Percentiles rank a stretch among this genome's conserved stretches.
phyloP scores from a whole-genome alignment of 2,797 vertebrate genomes.

The Mareca strepera region DNA sequence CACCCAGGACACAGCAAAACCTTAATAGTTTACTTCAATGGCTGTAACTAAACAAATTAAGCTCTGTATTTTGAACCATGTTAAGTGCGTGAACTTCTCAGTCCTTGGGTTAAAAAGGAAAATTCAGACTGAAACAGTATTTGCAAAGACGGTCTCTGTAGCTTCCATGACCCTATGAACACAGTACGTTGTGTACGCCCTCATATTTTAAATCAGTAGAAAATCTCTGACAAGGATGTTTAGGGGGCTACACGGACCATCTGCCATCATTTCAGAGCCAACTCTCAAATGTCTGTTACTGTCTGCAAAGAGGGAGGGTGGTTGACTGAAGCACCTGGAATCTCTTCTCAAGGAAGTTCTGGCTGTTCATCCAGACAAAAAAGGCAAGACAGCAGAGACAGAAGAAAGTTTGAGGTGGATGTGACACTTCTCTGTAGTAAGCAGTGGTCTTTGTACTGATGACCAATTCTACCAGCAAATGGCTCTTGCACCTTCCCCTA shows the following conservation, averaged over 20 bases:
- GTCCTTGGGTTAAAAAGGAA: background rate
- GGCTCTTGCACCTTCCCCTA: background rate
- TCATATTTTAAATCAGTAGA: background rate
- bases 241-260: background rate
- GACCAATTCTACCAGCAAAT: background rate
- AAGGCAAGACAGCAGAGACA: background rate
- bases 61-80: background rate
- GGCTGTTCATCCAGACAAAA: background rate
- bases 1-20: background rate
- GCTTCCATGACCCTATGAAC: background rate
- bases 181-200: background rate
- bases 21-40: background rate
- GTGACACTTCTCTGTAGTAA: background rate
- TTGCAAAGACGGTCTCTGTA: background rate
- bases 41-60: background rate
- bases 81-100: background rate
- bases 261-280: background rate
- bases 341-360: background rate
- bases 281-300: background rate
- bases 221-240: background rate
- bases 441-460: background rate
- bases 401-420: background rate
- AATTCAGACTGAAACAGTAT: background rate
- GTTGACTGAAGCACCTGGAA: background rate
- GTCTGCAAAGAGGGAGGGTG: background rate